Evolutionary conservation across 2,113 vertebrate genomes (phyloP), one percentile per base, ranked within the genome.

Genomic region (Saguinus imperator): DNA sequence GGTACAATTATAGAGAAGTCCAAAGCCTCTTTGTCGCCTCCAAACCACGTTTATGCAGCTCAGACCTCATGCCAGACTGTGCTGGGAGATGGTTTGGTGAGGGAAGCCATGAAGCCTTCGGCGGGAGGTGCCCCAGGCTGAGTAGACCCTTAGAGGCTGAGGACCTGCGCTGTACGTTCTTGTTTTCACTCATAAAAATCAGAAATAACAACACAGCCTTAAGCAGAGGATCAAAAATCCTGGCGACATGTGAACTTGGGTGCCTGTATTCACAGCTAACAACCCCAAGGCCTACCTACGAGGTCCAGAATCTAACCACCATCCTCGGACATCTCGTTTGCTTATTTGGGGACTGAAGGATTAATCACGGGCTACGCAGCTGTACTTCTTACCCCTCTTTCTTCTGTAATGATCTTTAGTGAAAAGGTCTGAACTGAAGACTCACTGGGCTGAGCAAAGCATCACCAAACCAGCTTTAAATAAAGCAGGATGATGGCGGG

Each of bases 1-100:
- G 87, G 45, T 81, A 32, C 96, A 73, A 75, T 95, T 57, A 91
- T 0, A 89, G 91, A 90, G 82, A 64, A 89, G n/a, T 37, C 68
- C n/a, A 20, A 70, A 57, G 89, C 40, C 14, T 14, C 73, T 48
- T 58, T 91, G 86, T 93, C 79, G 86, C 80, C 82, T 6, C 6
- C 16, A 79, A 68, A 40, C 72, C 84, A 37, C 83, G 40, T 5
- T 35, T n/a, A 73, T 4, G 32, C 12, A 64, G 88, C 70, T 52
- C n/a, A 52, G 40, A 13, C 79, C 8, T 27, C 0, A 8, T 72
- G 43, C 80, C 86, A 72, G 43, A 43, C 82, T 70, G 32, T 0
- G 58, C 64, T 29, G 35, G 27, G 27, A 35, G 35, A 32, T 43
- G 37, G 43, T 48, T 87, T 45, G 52, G n/a, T 27, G 21, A 90